Percentiles rank a stretch among this genome's conserved stretches.
Evolutionary conservation across 92 coral and sea anemone genomes (phyloP).

Genomic region (Muricea muricata): DNA sequence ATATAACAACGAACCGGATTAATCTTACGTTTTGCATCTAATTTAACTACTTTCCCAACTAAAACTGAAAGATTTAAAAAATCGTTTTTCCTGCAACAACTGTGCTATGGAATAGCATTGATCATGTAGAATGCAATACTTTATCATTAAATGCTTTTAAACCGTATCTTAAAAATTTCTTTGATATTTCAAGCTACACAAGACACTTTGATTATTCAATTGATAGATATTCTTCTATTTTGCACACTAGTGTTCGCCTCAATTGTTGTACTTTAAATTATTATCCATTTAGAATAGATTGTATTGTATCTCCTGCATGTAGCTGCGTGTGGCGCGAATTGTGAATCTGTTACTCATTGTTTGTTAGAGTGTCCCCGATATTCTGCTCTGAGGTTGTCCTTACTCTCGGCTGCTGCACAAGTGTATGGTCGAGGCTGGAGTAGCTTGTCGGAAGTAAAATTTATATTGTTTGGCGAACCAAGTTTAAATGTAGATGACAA

Average conservation of each 20-base stretch:
- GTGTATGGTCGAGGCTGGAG: too few relatives aligned
- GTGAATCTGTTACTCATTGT: conserved; percentile 39
- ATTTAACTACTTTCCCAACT: too few relatives aligned
- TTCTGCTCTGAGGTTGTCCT: conserved; percentile 43
- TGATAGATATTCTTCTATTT: not conserved
- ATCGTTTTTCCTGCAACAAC: too few relatives aligned
- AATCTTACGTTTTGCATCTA: too few relatives aligned
- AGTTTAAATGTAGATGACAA: too few relatives aligned
- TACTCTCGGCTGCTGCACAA: conserved; percentile 29
- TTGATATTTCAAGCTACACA: too few relatives aligned
- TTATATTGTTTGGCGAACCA: too few relatives aligned
- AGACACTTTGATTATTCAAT: not conserved
- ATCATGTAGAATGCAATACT: too few relatives aligned
- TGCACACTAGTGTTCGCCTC: not conserved
- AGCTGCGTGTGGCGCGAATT: not conserved
- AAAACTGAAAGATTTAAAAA: too few relatives aligned
- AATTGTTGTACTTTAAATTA: not conserved
- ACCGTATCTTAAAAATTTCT: not conserved
- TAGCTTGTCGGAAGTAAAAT: too few relatives aligned
- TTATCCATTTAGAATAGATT: not conserved
- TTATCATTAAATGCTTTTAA: too few relatives aligned
- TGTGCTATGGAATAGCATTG: too few relatives aligned
- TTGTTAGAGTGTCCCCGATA: conserved; percentile 38
- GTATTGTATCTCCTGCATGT: not conserved
- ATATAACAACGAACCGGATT: not conserved